Evolutionary conservation across 1,140 invertebrate genomes (phyloP), one percentile per base, ranked within the genome.

Genomic region (Zaprionus capensis): DNA sequence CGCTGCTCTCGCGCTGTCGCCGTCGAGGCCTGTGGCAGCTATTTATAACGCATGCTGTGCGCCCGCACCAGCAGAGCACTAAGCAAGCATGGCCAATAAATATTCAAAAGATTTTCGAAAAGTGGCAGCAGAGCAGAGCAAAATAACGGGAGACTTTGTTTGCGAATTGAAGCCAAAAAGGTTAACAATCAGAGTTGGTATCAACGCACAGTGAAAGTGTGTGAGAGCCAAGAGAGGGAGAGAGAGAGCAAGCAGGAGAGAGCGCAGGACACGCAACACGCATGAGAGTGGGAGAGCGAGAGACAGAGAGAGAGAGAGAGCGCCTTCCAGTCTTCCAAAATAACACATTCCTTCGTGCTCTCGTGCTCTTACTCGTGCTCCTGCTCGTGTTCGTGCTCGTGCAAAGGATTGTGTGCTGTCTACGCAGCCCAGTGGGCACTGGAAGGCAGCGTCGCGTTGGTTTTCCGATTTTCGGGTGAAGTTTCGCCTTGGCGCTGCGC

Each of bases 311-410:
- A 69, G 68, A 68, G 49, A 20, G 71, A 9, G 67, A 24, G 17
- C 17, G 31, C 22, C 41, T 87, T 88, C 82, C 82, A 86, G 80
- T 62, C 76, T 88, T 88, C 85, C 85, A 88, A 88, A 88, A 88
- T 88, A 88, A 88, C 85, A 88, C 85, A 88, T 90, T 90, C 22
- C 31, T 38, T 58, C 56, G 14, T 58, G 53, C 56, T 34, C 31
- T 34, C 2, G 31, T 31, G 31, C 12, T 9, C 15, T 15, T 15
- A 5, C n/a, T 58, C 57, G 44, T 66, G 59, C 20, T 85, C 9
- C 9, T 34, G 9, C 3, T 44, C 55, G 28, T 44, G 17, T 57
- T 72, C 75, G 69, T 83, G 71, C 71, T 58, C 56, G 14, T 58
- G 53, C 56, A 88, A 83, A 88, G 84, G 85, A 81, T 84, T 87